A percentile compares a stretch with the other conserved stretches of the same genome.
Conservation (phyloP, 2,888 invertebrate genomes). For the Drosophila tripunctata region DNA sequence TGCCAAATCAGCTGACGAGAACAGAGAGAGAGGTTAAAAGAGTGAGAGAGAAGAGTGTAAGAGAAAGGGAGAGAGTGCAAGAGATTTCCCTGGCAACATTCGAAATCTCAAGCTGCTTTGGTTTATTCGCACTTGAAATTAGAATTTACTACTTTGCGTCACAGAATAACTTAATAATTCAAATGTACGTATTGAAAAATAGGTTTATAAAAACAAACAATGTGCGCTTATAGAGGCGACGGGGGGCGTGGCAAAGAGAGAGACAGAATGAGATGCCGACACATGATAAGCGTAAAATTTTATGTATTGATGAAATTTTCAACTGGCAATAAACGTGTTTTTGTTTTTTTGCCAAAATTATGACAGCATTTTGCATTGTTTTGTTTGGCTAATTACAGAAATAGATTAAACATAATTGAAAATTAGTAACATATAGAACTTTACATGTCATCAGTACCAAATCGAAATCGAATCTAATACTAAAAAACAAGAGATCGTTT, state of each 20-base stretch:
- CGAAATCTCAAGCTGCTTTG: neutral
- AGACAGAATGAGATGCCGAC: constrained; percentile 26
- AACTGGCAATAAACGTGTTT: constrained; percentile 49
- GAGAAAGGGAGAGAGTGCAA: too few species aligned
- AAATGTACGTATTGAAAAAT: constrained; percentile 59
- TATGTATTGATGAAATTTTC: constrained; percentile 60
- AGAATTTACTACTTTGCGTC: constrained; percentile 74
- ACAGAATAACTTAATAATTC: constrained; percentile 68
- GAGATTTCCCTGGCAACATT: constrained; percentile 1
- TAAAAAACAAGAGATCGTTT: neutral
- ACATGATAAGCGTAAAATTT: constrained; percentile 71
- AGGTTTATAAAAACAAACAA: constrained; percentile 73
- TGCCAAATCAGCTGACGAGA: too few species aligned
- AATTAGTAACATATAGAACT: constrained; percentile 16
- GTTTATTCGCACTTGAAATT: constrained; percentile 58
- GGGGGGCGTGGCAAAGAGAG: neutral
- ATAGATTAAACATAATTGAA: constrained; percentile 34
- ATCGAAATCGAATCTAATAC: neutral
- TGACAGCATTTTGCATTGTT: constrained; percentile 19
- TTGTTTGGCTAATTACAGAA: neutral
- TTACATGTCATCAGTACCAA: constrained; percentile 23
- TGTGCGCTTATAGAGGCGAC: neutral
- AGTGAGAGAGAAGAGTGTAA: too few species aligned
- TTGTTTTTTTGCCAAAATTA: neutral
- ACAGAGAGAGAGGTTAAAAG: too few species aligned